Evolutionary conservation across 2,797 vertebrate genomes (phyloP).

Genomic region (Petrocephalus schoutedeni): DNA sequence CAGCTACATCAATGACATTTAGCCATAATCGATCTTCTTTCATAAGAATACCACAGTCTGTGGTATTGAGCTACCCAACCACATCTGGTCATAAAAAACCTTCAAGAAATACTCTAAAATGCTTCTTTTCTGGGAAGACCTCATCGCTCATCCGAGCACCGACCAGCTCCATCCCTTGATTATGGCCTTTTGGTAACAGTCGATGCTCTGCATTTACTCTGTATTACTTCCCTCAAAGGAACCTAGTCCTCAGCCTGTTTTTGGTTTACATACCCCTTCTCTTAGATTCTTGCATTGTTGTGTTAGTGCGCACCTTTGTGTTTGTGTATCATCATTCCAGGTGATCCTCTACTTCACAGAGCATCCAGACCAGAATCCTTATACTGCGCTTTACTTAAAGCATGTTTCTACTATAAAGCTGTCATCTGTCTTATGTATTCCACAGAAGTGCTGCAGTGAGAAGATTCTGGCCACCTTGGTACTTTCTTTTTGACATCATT

Average conservation of each 20-base stretch:
- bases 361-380: not conserved
- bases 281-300: not conserved
- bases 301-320: not conserved
- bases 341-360: not conserved
- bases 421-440: not conserved
- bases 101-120: not conserved
- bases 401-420: not conserved
- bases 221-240: not conserved
- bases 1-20: not conserved
- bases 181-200: not conserved
- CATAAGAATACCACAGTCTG: not conserved
- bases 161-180: not conserved
- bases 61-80: not conserved
- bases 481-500: not conserved
- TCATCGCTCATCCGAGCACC: not conserved
- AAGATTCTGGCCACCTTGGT: not conserved
- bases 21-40: not conserved
- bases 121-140: not conserved
- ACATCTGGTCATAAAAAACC: not conserved
- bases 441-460: not conserved
- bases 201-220: not conserved
- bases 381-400: not conserved
- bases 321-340: not conserved
- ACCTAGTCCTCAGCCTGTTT: not conserved
- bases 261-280: not conserved